Evolutionary conservation across 2,888 invertebrate species (phyloP).

Genomic region (Lycaena phlaeas): DNA sequence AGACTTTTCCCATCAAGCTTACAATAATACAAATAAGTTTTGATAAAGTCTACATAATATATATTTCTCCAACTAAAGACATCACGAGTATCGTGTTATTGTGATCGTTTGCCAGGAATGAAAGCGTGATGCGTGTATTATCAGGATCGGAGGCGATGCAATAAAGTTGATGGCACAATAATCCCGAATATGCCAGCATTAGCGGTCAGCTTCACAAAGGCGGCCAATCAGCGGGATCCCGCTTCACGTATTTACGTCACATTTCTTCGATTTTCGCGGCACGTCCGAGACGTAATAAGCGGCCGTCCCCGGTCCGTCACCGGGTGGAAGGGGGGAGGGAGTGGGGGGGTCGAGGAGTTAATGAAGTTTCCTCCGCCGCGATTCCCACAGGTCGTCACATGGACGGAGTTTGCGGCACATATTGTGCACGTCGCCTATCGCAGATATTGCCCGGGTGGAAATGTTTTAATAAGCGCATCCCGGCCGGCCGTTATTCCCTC

Average conservation of each 20-base stretch:
- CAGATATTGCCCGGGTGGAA: constrained; percentile 63
- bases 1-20: too few species aligned
- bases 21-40: too few species aligned
- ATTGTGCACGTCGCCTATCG: constrained; percentile 70
- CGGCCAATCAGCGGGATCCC: constrained; percentile 54
- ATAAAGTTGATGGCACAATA: constrained; percentile 52
- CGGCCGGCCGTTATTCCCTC: constrained; percentile 41
- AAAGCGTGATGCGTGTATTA: too few species aligned
- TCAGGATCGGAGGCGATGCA: too few species aligned
- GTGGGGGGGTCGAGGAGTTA: constrained; percentile 63
- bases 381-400: constrained; percentile 74
- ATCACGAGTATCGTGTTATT: too few species aligned
- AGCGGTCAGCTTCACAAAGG: constrained; percentile 65
- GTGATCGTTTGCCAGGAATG: too few species aligned
- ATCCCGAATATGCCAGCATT: constrained; percentile 52
- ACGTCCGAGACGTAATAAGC: constrained; percentile 71
- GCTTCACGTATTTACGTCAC: constrained; percentile 66
- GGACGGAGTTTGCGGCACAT: constrained; percentile 64
- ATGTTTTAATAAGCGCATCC: constrained; percentile 73
- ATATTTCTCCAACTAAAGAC: too few species aligned
- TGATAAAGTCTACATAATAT: too few species aligned
- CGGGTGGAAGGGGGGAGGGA: constrained; percentile 27
- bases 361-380: constrained; percentile 73
- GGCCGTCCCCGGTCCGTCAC: constrained; percentile 54
- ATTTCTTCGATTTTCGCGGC: constrained; percentile 72